Conservation (phyloP, 2,888 invertebrate species). For the Spodoptera littoralis region DNA sequence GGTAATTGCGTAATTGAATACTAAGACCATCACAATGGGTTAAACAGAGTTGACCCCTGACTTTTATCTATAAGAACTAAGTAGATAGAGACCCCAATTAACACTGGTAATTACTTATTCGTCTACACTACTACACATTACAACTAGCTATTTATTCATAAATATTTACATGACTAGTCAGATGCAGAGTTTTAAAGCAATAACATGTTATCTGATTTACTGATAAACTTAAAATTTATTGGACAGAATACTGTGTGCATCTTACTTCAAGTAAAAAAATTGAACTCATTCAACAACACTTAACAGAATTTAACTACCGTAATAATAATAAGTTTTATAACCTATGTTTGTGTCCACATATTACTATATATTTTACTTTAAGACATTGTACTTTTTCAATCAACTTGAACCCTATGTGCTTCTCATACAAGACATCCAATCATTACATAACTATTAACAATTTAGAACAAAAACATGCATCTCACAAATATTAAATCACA, state of each 20-base stretch:
- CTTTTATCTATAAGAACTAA: slow-evolving; percentile 50
- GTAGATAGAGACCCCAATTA: slow-evolving; percentile 46
- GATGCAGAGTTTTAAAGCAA: slow-evolving; percentile 57
- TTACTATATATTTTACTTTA: neutral
- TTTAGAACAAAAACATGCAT: slow-evolving; percentile 3
- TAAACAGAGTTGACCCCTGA: slow-evolving; percentile 50
- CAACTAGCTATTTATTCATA: slow-evolving; percentile 49
- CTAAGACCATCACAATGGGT: slow-evolving; percentile 46
- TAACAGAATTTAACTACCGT: slow-evolving; percentile 7
- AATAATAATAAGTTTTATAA: slow-evolving; percentile 9
- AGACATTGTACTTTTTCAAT: slow-evolving; percentile 28
- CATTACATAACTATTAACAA: slow-evolving; percentile 3
- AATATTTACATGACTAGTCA: slow-evolving; percentile 68
- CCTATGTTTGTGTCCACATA: slow-evolving; percentile 12
- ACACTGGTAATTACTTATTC: slow-evolving; percentile 44
- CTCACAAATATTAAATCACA: slow-evolving; percentile 1
- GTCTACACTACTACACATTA: slow-evolving; percentile 51
- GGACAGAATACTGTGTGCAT: slow-evolving; percentile 51
- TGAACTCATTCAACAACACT: slow-evolving; percentile 12
- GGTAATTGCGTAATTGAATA: slow-evolving; percentile 53
- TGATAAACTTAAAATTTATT: slow-evolving; percentile 50
- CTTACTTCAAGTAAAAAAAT: slow-evolving; percentile 13
- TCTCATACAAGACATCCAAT: slow-evolving; percentile 19
- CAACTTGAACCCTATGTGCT: slow-evolving; percentile 13
- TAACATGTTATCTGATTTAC: slow-evolving; percentile 36